Percentiles rank a stretch among this genome's conserved stretches.
Evolutionary conservation across 2,888 invertebrate genomes (phyloP).

Genomic region (Hetaerina titia): DNA sequence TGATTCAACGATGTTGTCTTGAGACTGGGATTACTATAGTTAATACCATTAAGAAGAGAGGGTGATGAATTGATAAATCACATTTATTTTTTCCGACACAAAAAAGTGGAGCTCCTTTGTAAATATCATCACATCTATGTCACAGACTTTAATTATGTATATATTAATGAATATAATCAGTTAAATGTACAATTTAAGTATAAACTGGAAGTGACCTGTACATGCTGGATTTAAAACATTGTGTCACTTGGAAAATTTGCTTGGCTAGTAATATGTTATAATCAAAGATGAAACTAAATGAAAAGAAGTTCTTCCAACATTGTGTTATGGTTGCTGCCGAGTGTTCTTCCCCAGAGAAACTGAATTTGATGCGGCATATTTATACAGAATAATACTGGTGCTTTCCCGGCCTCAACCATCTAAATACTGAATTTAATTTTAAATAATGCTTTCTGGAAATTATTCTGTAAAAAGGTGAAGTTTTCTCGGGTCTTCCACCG

Average conservation of each 20-base stretch:
- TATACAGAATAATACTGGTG: too few species aligned
- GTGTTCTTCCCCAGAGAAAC: too few species aligned
- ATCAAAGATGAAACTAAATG: not conserved
- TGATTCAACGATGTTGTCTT: not conserved
- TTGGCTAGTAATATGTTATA: not conserved
- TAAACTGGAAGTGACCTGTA: not conserved
- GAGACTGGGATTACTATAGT: not conserved
- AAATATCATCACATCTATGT: not conserved
- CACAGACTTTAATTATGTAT: not conserved
- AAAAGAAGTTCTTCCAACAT: not conserved
- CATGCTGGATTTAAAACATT: not conserved
- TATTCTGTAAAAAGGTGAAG: too few species aligned
- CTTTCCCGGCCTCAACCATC: too few species aligned
- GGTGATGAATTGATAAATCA: not conserved
- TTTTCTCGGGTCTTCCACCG: too few species aligned
- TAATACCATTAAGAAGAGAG: not conserved
- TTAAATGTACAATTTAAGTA: not conserved
- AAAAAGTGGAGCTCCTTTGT: not conserved
- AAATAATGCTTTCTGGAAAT: too few species aligned
- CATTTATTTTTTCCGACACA: not conserved
- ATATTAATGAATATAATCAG: not conserved
- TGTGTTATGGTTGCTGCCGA: too few species aligned
- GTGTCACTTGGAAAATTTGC: not conserved
- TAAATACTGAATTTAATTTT: too few species aligned
- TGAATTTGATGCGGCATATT: too few species aligned